Base-by-base conservation (phyloP, 2,113 vertebrate genomes). In the Dermatemys mawii region DNA sequence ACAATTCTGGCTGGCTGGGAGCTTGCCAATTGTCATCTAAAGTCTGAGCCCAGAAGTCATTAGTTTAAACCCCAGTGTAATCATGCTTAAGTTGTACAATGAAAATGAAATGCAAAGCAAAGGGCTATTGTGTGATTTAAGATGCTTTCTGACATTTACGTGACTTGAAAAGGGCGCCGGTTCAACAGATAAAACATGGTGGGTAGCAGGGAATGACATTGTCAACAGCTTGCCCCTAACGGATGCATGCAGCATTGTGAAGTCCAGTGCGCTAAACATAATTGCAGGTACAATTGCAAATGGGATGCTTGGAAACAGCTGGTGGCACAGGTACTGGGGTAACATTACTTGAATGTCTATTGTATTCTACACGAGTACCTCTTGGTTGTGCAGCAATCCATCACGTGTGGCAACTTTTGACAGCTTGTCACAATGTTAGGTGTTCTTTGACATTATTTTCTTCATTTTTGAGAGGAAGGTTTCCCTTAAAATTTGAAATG, bases 91-190 rank as follows among this genome's bases (percentile, higher is more conserved):
- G 67, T 89, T 92, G 67, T 63, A 90, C 53, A 53, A 29, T 13
- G 35, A 67, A 96, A 93, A 93, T 38, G 73, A 90, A n/a, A n/a
- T n/a, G n/a, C n/a, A n/a, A 96, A 90, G 83, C 85, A 38, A 93
- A 85, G 90, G 93, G 88, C 84, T 94, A 82, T 86, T 92, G 85
- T 81, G 81, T 55, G 49, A 12, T 84, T 93, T 96, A 83, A 94
- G 90, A 90, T 89, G 91, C 78, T 96, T 83, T 89, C 78, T 89
- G 24, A n/a, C 14, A 48, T 38, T 57, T 57, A 44, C 49, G 53
- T 84, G 90, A 81, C 13, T 93, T 46, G 78, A 75, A 92, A 79
- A 87, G 60, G 54, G 63, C 78, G 86, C 76, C 17, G 16, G 60
- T 44, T 1, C 0, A 0, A 1, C 24, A 8, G 24, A 54, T 57